These are phyloP conservation scores for Leptopilina boulardi DNA, from an alignment of 1,140 invertebrate species.

Conservation along the genomic window DNA sequence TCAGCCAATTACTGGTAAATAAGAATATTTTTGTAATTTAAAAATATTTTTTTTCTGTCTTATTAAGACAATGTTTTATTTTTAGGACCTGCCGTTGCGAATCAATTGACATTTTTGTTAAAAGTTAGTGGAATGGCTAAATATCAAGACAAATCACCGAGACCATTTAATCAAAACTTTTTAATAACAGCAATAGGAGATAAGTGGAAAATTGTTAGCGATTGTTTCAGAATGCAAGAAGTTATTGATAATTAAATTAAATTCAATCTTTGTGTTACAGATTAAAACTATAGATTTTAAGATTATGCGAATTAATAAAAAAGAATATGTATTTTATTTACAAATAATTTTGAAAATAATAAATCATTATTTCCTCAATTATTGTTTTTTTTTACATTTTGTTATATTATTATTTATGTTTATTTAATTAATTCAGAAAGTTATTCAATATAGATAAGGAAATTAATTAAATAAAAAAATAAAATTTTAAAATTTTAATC, in stretches of 20 bases:
- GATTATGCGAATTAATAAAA: neutral
- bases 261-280: conserved; percentile 11
- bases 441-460: too few relatives aligned
- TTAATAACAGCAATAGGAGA: conserved; percentile 87
- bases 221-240: conserved; percentile 87
- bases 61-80: conserved; percentile 23
- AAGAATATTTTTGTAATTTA: conserved; percentile 5
- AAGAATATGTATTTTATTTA: too few relatives aligned
- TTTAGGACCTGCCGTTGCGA: conserved; percentile 78
- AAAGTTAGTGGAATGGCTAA: conserved; percentile 85
- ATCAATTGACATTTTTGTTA: conserved; percentile 84
- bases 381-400: too few relatives aligned
- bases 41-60: too few relatives aligned
- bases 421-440: too few relatives aligned
- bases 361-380: too few relatives aligned
- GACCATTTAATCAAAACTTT: conserved; percentile 88
- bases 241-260: conserved; percentile 51
- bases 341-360: too few relatives aligned
- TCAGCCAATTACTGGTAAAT: conserved; percentile 84
- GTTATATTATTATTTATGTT: too few relatives aligned
- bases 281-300: neutral
- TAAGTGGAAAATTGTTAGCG: conserved; percentile 93
- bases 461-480: too few relatives aligned
- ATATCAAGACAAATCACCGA: conserved; percentile 78
- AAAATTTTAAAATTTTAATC: too few relatives aligned